A percentile compares a stretch with the other conserved stretches of the same genome.
These are phyloP conservation scores for Cheilosia soror DNA, from an alignment of 2,888 invertebrate species.

Conservation along the genomic window DNA sequence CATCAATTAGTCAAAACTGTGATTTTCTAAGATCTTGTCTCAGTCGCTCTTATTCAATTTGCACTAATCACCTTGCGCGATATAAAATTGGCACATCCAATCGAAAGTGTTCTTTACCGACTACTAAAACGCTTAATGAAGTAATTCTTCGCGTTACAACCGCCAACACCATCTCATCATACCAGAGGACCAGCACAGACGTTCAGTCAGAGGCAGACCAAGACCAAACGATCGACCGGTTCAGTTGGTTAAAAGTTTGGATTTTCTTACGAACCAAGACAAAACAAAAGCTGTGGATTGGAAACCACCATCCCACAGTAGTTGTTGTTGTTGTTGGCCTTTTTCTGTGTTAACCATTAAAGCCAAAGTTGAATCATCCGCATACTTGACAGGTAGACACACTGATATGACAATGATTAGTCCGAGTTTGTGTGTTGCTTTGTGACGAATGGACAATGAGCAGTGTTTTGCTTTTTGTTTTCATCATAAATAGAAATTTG, in stretches of 20 bases:
- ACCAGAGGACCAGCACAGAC: conserved; percentile 16
- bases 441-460: conserved; percentile 66
- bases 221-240: conserved; percentile 41
- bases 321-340: conserved; percentile 3
- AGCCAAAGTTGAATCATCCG: conserved; percentile 59
- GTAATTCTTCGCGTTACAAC: conserved; percentile 62
- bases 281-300: conserved; percentile 47
- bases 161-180: conserved; percentile 47
- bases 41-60: background rate
- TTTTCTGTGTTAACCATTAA: conserved; percentile 28
- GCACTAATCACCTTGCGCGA: conserved; percentile 52
- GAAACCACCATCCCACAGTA: conserved; percentile 9
- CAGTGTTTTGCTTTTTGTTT: conserved; percentile 6
- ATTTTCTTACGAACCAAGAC: conserved; percentile 21
- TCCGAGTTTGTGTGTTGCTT: conserved; percentile 50
- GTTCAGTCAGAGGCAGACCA: conserved; percentile 4
- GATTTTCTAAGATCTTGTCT: no score
- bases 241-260: conserved; percentile 48
- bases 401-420: conserved; percentile 66
- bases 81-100: conserved; percentile 66
- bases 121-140: conserved; percentile 68
- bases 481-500: conserved; percentile 59
- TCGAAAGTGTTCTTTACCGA: conserved; percentile 73
- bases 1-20: no score
- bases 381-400: conserved; percentile 57